phyloP scores from a whole-genome alignment of 1,140 invertebrate genomes.

The Dreissena polymorpha region DNA sequence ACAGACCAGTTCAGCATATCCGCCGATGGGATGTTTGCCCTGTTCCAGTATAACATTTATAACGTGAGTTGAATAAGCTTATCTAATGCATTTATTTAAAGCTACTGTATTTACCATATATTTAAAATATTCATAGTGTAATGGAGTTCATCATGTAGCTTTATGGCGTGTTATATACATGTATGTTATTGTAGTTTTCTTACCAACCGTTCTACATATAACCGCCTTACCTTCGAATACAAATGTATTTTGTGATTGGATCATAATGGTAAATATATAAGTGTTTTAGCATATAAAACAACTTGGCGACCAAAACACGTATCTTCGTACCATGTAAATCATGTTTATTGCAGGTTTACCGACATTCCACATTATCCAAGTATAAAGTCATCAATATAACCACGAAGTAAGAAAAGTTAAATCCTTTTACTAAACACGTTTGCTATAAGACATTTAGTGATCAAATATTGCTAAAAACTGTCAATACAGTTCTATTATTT shows the following conservation, averaged over 20 bases:
- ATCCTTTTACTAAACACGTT: not conserved
- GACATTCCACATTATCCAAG: constrained; percentile 89
- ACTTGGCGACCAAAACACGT: not conserved
- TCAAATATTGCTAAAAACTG: too few species aligned
- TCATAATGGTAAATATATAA: not conserved
- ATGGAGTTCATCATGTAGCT: too few species aligned
- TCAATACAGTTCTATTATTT: not conserved
- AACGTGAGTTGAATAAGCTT: constrained; percentile 79
- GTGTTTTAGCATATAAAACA: not conserved
- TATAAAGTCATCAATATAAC: constrained; percentile 89
- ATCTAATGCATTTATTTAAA: not conserved
- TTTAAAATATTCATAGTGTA: not conserved
- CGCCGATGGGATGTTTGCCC: constrained; percentile 90
- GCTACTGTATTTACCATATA: not conserved
- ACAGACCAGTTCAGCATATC: constrained; percentile 90
- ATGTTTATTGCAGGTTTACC: constrained; percentile 82
- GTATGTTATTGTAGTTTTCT: too few species aligned
- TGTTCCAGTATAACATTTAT: constrained; percentile 90
- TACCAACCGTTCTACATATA: too few species aligned
- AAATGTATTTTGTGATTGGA: not conserved
- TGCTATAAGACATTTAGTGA: constrained; percentile 2
- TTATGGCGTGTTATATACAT: too few species aligned
- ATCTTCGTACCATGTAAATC: not conserved
- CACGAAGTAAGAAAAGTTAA: constrained; percentile 83
- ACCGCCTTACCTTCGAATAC: not conserved